Evolutionary conservation across 2,113 vertebrate species (phyloP).

Genomic region (Collichthys lucidus): DNA sequence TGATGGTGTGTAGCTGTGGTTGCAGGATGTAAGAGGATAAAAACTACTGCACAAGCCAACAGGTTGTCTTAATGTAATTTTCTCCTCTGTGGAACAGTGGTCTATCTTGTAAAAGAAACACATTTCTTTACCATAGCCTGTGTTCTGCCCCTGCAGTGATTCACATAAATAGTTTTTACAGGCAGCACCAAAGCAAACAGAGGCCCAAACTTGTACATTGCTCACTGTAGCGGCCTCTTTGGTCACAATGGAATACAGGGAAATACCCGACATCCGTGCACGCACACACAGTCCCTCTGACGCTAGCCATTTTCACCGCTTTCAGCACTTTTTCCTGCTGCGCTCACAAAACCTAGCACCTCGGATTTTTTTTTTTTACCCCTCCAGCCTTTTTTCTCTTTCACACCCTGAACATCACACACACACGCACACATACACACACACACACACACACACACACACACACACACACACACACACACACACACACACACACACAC

Average conservation of each 20-base stretch:
- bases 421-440: slow-evolving; percentile 34
- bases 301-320: slow-evolving; percentile 75
- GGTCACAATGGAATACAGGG: slow-evolving; percentile 70
- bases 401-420: slow-evolving; percentile 70
- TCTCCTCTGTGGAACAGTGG: slow-evolving; percentile 22
- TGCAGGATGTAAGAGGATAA: slow-evolving; percentile 9
- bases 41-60: slow-evolving; percentile 35
- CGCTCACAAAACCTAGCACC: slow-evolving; percentile 82
- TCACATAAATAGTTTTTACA: slow-evolving; percentile 52
- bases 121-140: slow-evolving; percentile 32
- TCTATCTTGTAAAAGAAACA: slow-evolving; percentile 37
- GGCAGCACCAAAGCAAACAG: slow-evolving; percentile 49
- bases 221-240: slow-evolving; percentile 49
- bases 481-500: slow-evolving; percentile 35
- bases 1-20: slow-evolving; percentile 27
- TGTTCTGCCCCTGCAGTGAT: slow-evolving; percentile 42
- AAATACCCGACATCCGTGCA: slow-evolving; percentile 49
- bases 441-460: slow-evolving; percentile 45
- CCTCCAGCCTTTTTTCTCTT: slow-evolving; percentile 75
- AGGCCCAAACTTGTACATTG: slow-evolving; percentile 23
- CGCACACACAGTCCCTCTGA: slow-evolving; percentile 51
- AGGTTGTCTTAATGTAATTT: slow-evolving; percentile 54
- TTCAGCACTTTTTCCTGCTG: slow-evolving; percentile 87
- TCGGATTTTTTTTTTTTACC: slow-evolving; percentile 56
- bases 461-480: slow-evolving; percentile 38